These are phyloP conservation scores for Lithobius niger DNA, from an alignment of 1,140 invertebrate species.

Conservation along the genomic window DNA sequence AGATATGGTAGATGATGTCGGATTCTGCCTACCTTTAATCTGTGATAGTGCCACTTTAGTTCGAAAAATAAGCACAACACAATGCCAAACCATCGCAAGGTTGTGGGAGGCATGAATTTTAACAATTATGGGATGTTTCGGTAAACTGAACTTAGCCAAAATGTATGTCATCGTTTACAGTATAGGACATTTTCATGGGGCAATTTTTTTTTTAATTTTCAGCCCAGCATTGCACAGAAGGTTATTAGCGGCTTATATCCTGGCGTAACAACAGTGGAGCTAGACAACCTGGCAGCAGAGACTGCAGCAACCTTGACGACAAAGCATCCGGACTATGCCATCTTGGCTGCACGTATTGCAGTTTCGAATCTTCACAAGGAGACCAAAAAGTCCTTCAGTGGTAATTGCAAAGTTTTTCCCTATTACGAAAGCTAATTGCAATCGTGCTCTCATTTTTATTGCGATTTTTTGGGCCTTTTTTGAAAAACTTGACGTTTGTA, in stretches of 20 bases:
- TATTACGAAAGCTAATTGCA: no score
- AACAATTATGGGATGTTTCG: no score
- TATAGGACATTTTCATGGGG: no score
- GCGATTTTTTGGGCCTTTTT: no score
- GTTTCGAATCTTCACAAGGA: constrained; percentile 97
- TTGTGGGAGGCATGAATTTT: no score
- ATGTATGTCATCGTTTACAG: not conserved
- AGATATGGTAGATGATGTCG: no score
- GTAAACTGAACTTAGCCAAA: not conserved
- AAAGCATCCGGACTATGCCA: constrained; percentile 92
- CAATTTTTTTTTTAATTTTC: constrained; percentile 16
- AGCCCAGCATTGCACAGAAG: constrained; percentile 38
- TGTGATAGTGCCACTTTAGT: no score
- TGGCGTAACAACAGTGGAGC: constrained; percentile 89
- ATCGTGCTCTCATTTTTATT: no score
- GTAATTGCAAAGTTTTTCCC: constrained; percentile 37
- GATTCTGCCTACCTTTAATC: no score
- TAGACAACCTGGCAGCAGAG: constrained; percentile 95
- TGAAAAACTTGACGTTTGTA: no score
- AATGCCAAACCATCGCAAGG: no score
- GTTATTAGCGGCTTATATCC: constrained; percentile 86
- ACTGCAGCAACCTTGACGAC: constrained; percentile 92
- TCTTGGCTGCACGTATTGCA: constrained; percentile 86
- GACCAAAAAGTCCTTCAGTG: constrained; percentile 76
- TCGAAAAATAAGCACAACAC: no score